Conservation (phyloP, 2,888 invertebrate genomes). For the Nowickia ferox region DNA sequence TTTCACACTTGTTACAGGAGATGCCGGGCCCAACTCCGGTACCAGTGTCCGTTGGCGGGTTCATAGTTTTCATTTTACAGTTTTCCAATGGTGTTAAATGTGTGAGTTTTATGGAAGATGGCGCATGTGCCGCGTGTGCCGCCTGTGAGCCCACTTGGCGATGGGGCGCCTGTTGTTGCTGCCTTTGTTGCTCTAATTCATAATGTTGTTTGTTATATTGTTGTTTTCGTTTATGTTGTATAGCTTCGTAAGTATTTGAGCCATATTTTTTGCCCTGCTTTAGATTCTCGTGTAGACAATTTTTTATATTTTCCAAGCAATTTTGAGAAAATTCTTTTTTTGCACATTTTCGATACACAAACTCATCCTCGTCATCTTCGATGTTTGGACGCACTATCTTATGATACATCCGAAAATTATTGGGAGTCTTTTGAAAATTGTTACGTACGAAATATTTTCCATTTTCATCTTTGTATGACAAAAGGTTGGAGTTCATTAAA, state of each 20-base stretch:
- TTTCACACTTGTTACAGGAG: conserved; percentile 67
- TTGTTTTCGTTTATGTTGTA: conserved; percentile 65
- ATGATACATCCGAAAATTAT: conserved; percentile 68
- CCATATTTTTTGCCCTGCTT: conserved; percentile 69
- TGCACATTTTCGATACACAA: conserved; percentile 63
- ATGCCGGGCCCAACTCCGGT: conserved; percentile 14
- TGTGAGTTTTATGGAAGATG: conserved; percentile 8
- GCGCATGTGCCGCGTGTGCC: not conserved
- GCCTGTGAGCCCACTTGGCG: conserved; percentile 10
- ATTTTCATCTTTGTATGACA: conserved; percentile 74
- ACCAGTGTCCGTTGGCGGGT: conserved; percentile 2
- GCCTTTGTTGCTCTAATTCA: conserved; percentile 39
- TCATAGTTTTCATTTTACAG: conserved; percentile 51
- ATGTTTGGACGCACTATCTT: conserved; percentile 63
- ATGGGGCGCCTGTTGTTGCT: conserved; percentile 3
- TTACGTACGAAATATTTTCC: conserved; percentile 72
- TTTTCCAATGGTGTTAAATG: conserved; percentile 50
- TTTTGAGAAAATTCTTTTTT: conserved; percentile 65
- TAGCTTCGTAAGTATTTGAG: conserved; percentile 65
- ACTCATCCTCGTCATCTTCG: conserved; percentile 64
- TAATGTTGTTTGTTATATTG: conserved; percentile 50
- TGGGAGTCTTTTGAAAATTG: conserved; percentile 65
- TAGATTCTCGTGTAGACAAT: conserved; percentile 65
- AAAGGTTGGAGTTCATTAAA: conserved; percentile 75
- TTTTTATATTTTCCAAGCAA: conserved; percentile 68